phyloP scores from a whole-genome alignment of 2,888 invertebrate genomes.

The Rhorus exstirpatorius region DNA sequence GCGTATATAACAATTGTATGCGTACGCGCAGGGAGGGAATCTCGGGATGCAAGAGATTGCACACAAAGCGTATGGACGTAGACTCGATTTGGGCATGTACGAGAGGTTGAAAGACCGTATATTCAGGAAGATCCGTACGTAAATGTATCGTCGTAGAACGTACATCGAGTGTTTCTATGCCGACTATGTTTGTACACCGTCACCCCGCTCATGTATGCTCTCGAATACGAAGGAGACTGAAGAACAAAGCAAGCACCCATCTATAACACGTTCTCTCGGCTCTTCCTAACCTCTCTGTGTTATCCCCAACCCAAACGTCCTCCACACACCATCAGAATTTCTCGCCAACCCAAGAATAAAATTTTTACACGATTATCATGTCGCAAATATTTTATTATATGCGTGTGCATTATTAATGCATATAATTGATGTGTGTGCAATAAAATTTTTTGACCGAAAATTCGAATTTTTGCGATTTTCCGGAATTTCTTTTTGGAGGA shows the following conservation, averaged over 20 bases:
- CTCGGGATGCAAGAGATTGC: slow-evolving; percentile 44
- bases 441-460: too few relatives aligned
- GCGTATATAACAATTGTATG: slow-evolving; percentile 33
- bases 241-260: slow-evolving; percentile 50
- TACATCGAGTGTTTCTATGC: slow-evolving; percentile 38
- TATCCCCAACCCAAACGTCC: slow-evolving; percentile 19
- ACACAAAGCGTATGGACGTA: slow-evolving; percentile 31
- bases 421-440: too few relatives aligned
- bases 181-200: slow-evolving; percentile 60
- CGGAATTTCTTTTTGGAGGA: too few relatives aligned
- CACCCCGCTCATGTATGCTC: slow-evolving; percentile 52
- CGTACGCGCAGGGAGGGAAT: slow-evolving; percentile 41
- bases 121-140: not conserved
- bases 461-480: too few relatives aligned
- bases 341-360: not conserved
- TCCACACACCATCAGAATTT: slow-evolving; percentile 4
- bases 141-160: slow-evolving; percentile 7
- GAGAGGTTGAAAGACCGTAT: slow-evolving; percentile 3
- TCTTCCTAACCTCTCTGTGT: slow-evolving; percentile 22
- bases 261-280: slow-evolving; percentile 1
- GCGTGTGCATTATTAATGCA: too few relatives aligned
- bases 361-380: slow-evolving; percentile 1
- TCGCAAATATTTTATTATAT: slow-evolving; percentile 4
- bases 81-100: slow-evolving; percentile 31
- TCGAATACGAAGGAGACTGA: slow-evolving; percentile 27